Conservation (phyloP, 2,113 vertebrate species). For the Clinocottus analis region DNA sequence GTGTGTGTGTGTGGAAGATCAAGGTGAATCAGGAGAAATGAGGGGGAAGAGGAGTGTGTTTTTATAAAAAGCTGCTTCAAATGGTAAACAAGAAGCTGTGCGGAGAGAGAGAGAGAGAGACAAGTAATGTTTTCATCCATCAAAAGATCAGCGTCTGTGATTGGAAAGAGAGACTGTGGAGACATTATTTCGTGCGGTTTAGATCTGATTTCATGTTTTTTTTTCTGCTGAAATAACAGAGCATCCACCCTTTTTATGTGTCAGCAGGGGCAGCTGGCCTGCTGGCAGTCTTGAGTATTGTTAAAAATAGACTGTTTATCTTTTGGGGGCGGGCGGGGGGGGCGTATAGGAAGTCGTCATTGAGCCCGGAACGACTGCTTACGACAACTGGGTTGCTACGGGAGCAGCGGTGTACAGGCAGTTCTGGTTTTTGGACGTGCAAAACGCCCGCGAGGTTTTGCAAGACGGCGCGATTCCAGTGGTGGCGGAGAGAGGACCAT, state of each 20-base stretch:
- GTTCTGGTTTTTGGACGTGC: constrained; percentile 93
- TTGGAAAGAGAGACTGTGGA: not conserved
- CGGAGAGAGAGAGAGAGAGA: no score
- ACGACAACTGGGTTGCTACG: constrained; percentile 87
- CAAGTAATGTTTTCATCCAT: constrained; percentile 19
- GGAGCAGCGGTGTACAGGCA: constrained; percentile 88
- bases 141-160: constrained; percentile 35
- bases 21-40: constrained; percentile 71
- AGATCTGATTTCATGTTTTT: not conserved
- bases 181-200: not conserved
- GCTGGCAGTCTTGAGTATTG: constrained; percentile 57
- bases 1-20: constrained; percentile 32
- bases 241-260: constrained; percentile 47
- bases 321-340: no score
- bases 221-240: not conserved
- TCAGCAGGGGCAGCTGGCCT: constrained; percentile 62
- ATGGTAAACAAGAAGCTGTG: constrained; percentile 38
- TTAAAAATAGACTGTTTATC: constrained; percentile 75
- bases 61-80: constrained; percentile 32
- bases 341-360: constrained; percentile 88
- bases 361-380: constrained; percentile 89
- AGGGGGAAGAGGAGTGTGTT: constrained; percentile 26
- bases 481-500: constrained; percentile 90
- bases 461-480: constrained; percentile 76
- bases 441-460: constrained; percentile 85